Evolutionary conservation across 2,797 vertebrate genomes (phyloP), one percentile per base, ranked within the genome.

Genomic region (Sebastolobus altivelis): DNA sequence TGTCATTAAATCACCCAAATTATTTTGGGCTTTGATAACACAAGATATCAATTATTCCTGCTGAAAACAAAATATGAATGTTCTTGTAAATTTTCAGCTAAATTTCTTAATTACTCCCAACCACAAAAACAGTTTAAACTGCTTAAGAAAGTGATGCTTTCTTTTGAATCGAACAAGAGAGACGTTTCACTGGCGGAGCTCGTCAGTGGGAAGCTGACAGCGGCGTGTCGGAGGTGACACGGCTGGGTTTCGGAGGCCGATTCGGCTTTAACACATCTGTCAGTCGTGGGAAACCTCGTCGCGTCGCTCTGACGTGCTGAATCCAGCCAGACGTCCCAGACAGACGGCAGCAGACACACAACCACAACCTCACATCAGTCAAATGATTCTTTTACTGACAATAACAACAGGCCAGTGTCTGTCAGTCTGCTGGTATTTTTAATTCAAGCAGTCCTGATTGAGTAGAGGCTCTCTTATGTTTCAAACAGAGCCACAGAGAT

Each of bases 251-350:
- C 67, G 63, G 81, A 65, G 88, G 90, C 83, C 81, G 77, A 82
- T 74, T 86, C 54, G 79, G 83, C 83, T 93, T 87, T 84, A 90
- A 93, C 91, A 76, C 91, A 86, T 91, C 93, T 93, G 94, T 93
- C 93, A 93, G 89, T 88, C 80, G 87, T 79, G 86, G 91, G 90
- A 90, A 92, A 91, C 77, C 92, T 92, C 79, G 81, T 79, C 52
- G 31, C 63, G 22, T 72, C 38, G 81, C 87, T 79, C 86, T 87
- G 92, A 89, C 85, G 83, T 77, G 83, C 79, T 6, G 82, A 87
- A 92, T 90, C 83, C 93, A 93, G 90, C 83, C 92, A 92, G 90
- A 94, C 88, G 62, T 88, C 72, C 77, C 81, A 93, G 90, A 91
- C 91, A 91, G 86, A 88, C 83, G 85, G 87, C 86, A 82, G 90